A percentile compares a stretch with the other conserved stretches of the same genome.
These are phyloP conservation scores for Myopa testacea DNA, from an alignment of 2,888 invertebrate genomes.

Conservation along the genomic window DNA sequence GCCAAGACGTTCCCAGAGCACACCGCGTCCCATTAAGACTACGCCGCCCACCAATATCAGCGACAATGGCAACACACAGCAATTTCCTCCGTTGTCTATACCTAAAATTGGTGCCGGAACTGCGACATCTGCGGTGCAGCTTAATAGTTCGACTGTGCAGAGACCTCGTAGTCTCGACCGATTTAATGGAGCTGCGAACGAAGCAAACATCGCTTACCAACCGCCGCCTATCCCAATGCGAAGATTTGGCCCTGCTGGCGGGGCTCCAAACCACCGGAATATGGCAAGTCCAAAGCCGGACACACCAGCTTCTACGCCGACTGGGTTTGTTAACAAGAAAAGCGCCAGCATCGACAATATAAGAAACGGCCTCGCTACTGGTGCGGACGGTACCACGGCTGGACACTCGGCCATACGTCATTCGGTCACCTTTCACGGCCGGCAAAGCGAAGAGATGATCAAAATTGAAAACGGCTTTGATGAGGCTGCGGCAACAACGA, in stretches of 20 bases:
- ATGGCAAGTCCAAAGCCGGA: slow-evolving; percentile 52
- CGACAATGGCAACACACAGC: slow-evolving; percentile 43
- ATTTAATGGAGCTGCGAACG: slow-evolving; percentile 57
- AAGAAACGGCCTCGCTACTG: slow-evolving; percentile 46
- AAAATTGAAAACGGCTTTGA: slow-evolving; percentile 46
- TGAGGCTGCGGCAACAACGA: slow-evolving; percentile 34
- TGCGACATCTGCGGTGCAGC: slow-evolving; percentile 1
- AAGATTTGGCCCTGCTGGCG: slow-evolving; percentile 53
- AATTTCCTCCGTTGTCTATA: slow-evolving; percentile 36
- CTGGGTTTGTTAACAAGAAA: slow-evolving; percentile 53
- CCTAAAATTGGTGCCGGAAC: slow-evolving; percentile 47
- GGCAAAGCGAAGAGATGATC: slow-evolving; percentile 48
- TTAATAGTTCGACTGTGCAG: slow-evolving; percentile 47
- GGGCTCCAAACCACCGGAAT: slow-evolving; percentile 47
- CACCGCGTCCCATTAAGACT: slow-evolving; percentile 59
- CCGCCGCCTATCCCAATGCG: slow-evolving; percentile 65
- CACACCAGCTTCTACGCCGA: slow-evolving; percentile 36
- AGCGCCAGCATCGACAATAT: slow-evolving; percentile 63
- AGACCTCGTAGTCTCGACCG: slow-evolving; percentile 67
- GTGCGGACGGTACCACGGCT: neutral
- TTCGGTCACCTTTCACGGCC: slow-evolving; percentile 66
- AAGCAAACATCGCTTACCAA: slow-evolving; percentile 53
- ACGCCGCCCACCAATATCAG: slow-evolving; percentile 41
- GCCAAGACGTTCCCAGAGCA: slow-evolving; percentile 67
- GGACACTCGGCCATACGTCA: slow-evolving; percentile 59